These are phyloP conservation scores for Petrocephalus schoutedeni DNA, from an alignment of 2,797 vertebrate genomes.

Conservation along the genomic window DNA sequence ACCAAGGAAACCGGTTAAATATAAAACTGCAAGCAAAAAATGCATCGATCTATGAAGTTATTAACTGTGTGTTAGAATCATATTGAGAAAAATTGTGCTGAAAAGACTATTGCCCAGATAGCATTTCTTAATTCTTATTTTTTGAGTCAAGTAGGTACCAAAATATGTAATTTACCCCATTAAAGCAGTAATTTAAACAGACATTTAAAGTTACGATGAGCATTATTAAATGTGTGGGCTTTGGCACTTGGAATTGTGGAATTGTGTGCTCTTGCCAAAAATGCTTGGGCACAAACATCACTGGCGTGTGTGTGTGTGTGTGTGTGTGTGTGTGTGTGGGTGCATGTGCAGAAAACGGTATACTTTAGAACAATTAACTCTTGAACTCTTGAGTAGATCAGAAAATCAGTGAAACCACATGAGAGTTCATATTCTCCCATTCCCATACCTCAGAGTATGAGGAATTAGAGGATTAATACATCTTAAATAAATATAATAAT, in stretches of 20 bases:
- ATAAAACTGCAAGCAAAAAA: neutral
- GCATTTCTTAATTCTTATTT: neutral
- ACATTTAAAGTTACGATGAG: neutral
- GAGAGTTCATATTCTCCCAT: too few relatives aligned
- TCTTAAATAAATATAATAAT: neutral
- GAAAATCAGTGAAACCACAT: too few relatives aligned
- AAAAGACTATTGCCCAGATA: neutral
- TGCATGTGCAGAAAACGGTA: neutral
- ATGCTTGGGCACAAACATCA: neutral
- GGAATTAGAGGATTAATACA: neutral
- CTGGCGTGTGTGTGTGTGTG: neutral
- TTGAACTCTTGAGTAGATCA: too few relatives aligned
- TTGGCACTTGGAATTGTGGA: neutral
- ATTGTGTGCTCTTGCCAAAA: neutral
- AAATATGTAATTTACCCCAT: neutral
- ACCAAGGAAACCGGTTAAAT: conserved; percentile 2
- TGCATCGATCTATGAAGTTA: neutral
- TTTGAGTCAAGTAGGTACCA: neutral
- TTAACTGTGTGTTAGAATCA: neutral
- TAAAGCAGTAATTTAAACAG: neutral
- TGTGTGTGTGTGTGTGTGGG: neutral
- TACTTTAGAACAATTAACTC: neutral
- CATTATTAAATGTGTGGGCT: neutral
- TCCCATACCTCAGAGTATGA: neutral
- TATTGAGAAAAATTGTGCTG: neutral